Base-by-base conservation (phyloP, 2,797 vertebrate species). In the Syndactyla subalaris region DNA sequence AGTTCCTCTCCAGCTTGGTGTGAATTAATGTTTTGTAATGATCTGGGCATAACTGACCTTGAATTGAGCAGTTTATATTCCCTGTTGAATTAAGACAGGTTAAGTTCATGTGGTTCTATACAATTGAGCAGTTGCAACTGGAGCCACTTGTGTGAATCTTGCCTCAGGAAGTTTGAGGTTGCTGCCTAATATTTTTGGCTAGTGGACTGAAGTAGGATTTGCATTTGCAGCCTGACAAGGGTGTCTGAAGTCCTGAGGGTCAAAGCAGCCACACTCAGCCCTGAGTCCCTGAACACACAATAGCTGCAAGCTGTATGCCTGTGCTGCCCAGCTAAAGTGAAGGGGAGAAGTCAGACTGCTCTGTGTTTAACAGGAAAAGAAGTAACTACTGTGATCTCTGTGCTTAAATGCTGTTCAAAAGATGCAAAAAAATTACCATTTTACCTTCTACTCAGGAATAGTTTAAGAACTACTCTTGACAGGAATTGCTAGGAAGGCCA, bases 11-110 rank as follows among this genome's bases (percentile, higher is more conserved):
- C 68, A 79, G 36, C 82, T 85, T 85, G 45, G 23, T 43, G 46
- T 83, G 49, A 74, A 59, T 89, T 88, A 43, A 41, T 82, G 12
- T 87, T 95, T 93, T 93, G 71, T 95, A 66, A 72, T 93, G 91
- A 92, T 95, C 65, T 85, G 14, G 32, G 49, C 11, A 7, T 96
- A 96, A 93, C 89, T 96, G 88, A 95, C 85, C 46, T 95, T 87
- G 70, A 96, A 67, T 86, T 94, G 94, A 97, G 92, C 79, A 71
- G 78, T 94, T 94, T 85, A 54, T 82, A 65, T 86, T 84, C 48
- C 46, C 29, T 71, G 41, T 90, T 94, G 83, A 85, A 84, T 18
- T 36, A 91, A 92, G 67, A 65, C 73, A 94, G 76, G 67, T 30
- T 65, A 84, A 71, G 36, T 24, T 85, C 57, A 71, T n/a, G 66